Conservation (phyloP, 92 coral and sea anemone genomes). For the Epizoanthus stellaris region DNA sequence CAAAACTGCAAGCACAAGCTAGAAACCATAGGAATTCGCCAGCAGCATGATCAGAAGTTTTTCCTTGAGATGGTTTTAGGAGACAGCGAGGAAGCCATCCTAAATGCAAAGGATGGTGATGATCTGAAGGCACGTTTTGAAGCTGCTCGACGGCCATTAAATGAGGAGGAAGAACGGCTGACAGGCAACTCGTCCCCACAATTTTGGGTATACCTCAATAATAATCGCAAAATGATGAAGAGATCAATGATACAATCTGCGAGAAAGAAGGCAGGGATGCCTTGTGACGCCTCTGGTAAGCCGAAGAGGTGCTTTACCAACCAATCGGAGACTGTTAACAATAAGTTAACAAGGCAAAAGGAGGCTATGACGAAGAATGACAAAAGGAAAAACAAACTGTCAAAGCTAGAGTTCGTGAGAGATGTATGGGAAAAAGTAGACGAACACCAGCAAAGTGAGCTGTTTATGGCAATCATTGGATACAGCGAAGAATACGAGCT, state of each 20-base stretch:
- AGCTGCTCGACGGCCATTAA: too few species aligned
- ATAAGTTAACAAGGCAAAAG: slow-evolving; percentile 45
- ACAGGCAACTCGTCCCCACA: slow-evolving; percentile 24
- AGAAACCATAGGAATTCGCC: not conserved
- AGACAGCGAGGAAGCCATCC: too few species aligned
- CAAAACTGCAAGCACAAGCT: slow-evolving; percentile 44
- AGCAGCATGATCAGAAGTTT: not conserved
- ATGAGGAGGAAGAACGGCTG: not conserved
- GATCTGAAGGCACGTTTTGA: too few species aligned
- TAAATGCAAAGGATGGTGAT: too few species aligned
- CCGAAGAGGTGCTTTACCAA: too few species aligned
- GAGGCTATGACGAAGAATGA: slow-evolving; percentile 49
- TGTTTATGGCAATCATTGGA: slow-evolving; percentile 46
- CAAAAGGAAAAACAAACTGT: slow-evolving; percentile 37
- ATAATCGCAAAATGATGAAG: slow-evolving; percentile 41
- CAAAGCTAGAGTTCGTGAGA: slow-evolving; percentile 48
- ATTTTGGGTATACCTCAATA: slow-evolving; percentile 50
- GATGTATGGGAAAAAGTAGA: slow-evolving; percentile 58
- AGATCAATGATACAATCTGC: slow-evolving; percentile 47
- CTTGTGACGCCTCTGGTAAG: not conserved
- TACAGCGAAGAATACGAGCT: slow-evolving; percentile 61
- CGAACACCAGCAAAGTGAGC: slow-evolving; percentile 43
- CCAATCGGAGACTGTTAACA: too few species aligned
- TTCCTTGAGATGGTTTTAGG: too few species aligned
- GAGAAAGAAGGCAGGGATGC: slow-evolving; percentile 60